Percentiles rank a stretch among this genome's conserved stretches.
These are phyloP conservation scores for Zaprionus ghesquierei DNA, from an alignment of 1,140 invertebrate genomes.

Conservation along the genomic window DNA sequence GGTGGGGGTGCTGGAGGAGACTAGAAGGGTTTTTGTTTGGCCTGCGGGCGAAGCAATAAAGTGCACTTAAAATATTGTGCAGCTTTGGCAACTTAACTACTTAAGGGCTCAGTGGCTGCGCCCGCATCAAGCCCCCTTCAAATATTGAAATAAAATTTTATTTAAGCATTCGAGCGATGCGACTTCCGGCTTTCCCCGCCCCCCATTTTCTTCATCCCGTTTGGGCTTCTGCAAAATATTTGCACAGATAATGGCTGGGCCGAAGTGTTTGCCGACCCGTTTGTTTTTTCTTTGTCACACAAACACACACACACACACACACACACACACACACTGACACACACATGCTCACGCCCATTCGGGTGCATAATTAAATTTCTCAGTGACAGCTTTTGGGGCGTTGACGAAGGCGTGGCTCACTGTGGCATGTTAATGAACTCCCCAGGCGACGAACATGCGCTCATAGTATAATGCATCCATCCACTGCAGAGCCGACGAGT, in stretches of 20 bases:
- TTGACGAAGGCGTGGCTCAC: slow-evolving; percentile 7
- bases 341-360: slow-evolving; percentile 16
- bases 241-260: slow-evolving; percentile 61
- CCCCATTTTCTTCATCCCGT: neutral
- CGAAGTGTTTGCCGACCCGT: slow-evolving; percentile 44
- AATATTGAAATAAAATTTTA: slow-evolving; percentile 75
- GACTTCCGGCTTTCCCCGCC: neutral
- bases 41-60: neutral
- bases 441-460: slow-evolving; percentile 12
- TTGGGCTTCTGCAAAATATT: slow-evolving; percentile 48
- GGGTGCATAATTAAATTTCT: slow-evolving; percentile 60
- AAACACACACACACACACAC: neutral
- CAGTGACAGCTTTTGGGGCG: slow-evolving; percentile 26
- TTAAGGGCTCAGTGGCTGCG: slow-evolving; percentile 20
- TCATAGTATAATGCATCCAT: slow-evolving; percentile 36
- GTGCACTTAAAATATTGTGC: slow-evolving; percentile 27
- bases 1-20: neutral
- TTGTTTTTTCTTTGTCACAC: slow-evolving; percentile 32
- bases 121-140: slow-evolving; percentile 45
- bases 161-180: slow-evolving; percentile 36
- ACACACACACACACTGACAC: slow-evolving; percentile 7
- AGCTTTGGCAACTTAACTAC: slow-evolving; percentile 57
- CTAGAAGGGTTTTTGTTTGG: neutral
- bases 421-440: slow-evolving; percentile 42
- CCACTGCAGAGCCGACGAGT: neutral